phyloP scores from a whole-genome alignment of 2,797 vertebrate species.

The Eulemur mongoz region DNA sequence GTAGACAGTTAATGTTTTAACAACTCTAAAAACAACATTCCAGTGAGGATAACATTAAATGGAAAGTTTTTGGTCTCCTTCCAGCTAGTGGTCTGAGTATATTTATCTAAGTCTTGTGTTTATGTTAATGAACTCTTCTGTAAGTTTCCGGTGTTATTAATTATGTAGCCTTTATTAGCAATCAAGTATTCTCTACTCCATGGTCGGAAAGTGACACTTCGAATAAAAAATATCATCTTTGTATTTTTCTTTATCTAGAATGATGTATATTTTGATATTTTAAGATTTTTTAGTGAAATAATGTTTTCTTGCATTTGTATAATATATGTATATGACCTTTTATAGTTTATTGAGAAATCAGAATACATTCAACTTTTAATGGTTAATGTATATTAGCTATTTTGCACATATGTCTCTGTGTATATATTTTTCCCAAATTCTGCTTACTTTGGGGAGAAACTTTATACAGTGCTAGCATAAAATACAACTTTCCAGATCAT shows the following conservation, averaged over 20 bases:
- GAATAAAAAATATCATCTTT: background rate
- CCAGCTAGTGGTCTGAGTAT: constrained; percentile 59
- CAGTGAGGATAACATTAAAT: constrained; percentile 62
- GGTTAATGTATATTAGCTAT: constrained; percentile 22
- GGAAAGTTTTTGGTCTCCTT: constrained; percentile 60
- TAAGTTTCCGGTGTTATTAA: constrained; percentile 53
- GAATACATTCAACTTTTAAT: constrained; percentile 8
- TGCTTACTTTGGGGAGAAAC: background rate
- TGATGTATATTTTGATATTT: constrained; percentile 36
- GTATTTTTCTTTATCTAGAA: constrained; percentile 26
- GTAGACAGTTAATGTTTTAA: constrained; percentile 67
- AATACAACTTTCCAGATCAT: constrained; percentile 18
- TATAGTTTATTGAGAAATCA: constrained; percentile 30
- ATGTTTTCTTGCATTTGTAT: constrained; percentile 29
- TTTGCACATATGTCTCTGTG: background rate
- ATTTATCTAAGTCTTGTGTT: constrained; percentile 63
- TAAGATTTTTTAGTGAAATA: constrained; percentile 32
- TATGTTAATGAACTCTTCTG: constrained; percentile 54
- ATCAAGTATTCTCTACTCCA: constrained; percentile 10
- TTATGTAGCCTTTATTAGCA: constrained; percentile 62
- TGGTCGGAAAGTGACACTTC: constrained; percentile 44
- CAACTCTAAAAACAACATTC: constrained; percentile 69
- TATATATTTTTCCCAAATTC: background rate
- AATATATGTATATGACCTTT: background rate
- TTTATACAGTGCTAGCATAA: constrained; percentile 41